Conservation (phyloP, 53 echinoderm and acorn worm genomes). For the Antedon mediterranea region DNA sequence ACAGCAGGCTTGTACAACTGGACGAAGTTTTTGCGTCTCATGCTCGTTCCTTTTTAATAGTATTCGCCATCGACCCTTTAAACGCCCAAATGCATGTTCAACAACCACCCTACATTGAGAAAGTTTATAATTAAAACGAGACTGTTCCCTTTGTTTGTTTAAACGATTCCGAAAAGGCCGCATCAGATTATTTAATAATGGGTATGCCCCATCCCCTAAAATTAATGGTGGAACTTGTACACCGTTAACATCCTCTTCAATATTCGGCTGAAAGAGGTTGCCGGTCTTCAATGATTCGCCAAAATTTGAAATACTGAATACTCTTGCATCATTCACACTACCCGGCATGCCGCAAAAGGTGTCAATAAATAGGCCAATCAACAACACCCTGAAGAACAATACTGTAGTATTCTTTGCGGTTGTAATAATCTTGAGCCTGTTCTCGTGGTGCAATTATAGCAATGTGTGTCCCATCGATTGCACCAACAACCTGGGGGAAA, state of each 20-base stretch:
- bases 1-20: background rate
- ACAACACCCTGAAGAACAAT: background rate
- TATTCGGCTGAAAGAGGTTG: background rate
- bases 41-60: background rate
- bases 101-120: background rate
- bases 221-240: background rate
- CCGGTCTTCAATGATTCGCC: background rate
- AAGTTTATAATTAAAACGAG: background rate
- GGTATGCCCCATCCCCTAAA: background rate
- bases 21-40: background rate
- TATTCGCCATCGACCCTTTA: background rate
- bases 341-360: background rate
- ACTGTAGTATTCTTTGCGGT: background rate
- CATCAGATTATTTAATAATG: background rate
- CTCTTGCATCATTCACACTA: background rate
- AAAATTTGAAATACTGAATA: background rate
- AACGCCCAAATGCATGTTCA: background rate
- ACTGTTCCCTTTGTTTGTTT: background rate
- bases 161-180: background rate
- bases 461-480: background rate
- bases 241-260: background rate
- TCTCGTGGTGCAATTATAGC: background rate
- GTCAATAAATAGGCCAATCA: background rate
- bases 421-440: background rate
- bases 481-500: background rate